phyloP scores from a whole-genome alignment of 1,140 invertebrate genomes.

The Pseudomyrmex cubaensis region DNA sequence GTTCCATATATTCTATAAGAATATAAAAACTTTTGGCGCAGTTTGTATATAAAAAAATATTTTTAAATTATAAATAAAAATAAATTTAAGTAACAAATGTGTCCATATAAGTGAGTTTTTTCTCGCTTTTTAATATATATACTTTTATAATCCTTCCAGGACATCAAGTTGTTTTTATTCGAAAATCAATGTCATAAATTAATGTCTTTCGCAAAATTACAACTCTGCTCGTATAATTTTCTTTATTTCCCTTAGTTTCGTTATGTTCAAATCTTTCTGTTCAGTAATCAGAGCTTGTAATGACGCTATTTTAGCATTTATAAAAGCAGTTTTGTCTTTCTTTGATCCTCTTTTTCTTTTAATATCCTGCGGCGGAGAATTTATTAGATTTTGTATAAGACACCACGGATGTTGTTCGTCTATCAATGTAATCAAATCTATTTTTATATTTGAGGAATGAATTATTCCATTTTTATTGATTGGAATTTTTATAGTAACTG shows the following conservation, averaged over 20 bases:
- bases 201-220: neutral
- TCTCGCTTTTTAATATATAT: no score
- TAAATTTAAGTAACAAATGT: no score
- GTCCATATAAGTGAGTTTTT: no score
- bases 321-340: slow-evolving; percentile 18
- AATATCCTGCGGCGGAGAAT: slow-evolving; percentile 57
- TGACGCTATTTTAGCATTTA: slow-evolving; percentile 29
- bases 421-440: slow-evolving; percentile 77
- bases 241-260: slow-evolving; percentile 41
- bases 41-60: no score
- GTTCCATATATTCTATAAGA: no score
- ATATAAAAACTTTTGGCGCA: no score
- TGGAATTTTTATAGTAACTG: slow-evolving; percentile 72
- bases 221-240: slow-evolving; percentile 23
- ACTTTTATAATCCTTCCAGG: no score
- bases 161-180: no score
- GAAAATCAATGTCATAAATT: neutral
- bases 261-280: slow-evolving; percentile 19
- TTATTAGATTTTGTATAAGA: slow-evolving; percentile 77
- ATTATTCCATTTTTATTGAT: slow-evolving; percentile 62
- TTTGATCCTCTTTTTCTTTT: slow-evolving; percentile 57
- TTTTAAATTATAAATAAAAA: no score
- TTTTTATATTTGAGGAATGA: slow-evolving; percentile 42
- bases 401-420: slow-evolving; percentile 76
- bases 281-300: neutral